Evolutionary conservation across 2,797 vertebrate genomes (phyloP).

Genomic region (Brachyrhaphis roseni): DNA sequence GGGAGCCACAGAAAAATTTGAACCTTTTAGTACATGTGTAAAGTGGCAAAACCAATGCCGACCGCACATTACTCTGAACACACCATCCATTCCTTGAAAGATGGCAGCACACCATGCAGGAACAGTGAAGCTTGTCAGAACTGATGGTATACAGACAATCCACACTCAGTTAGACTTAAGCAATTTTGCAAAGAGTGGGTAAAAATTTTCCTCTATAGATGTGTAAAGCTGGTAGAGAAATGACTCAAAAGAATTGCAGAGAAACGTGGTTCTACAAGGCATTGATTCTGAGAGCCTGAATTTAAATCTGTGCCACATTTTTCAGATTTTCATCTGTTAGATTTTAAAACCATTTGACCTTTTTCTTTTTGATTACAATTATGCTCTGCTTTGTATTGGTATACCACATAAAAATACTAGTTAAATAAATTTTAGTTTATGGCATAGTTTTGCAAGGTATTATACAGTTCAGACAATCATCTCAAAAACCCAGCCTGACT

Average conservation of each 20-base stretch:
- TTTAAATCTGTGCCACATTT: background rate
- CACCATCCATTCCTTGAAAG: background rate
- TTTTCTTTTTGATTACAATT: background rate
- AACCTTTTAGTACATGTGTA: background rate
- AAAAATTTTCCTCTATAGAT: background rate
- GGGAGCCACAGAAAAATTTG: background rate
- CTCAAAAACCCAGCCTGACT: background rate
- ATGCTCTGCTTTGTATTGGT: background rate
- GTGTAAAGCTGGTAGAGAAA: background rate
- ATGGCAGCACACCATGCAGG: background rate
- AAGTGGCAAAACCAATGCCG: background rate
- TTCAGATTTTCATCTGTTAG: background rate
- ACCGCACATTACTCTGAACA: background rate
- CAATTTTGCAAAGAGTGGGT: background rate
- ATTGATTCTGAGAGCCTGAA: background rate
- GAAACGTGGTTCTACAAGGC: background rate
- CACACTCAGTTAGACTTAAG: background rate
- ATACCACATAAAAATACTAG: background rate
- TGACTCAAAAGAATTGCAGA: background rate
- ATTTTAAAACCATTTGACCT: background rate
- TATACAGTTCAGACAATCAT: background rate
- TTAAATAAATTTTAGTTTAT: background rate
- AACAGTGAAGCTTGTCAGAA: background rate
- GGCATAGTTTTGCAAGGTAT: background rate
- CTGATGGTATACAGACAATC: background rate